These are phyloP conservation scores for Pseudochirops corinnae DNA, from an alignment of 2,797 vertebrate species.

Conservation along the genomic window DNA sequence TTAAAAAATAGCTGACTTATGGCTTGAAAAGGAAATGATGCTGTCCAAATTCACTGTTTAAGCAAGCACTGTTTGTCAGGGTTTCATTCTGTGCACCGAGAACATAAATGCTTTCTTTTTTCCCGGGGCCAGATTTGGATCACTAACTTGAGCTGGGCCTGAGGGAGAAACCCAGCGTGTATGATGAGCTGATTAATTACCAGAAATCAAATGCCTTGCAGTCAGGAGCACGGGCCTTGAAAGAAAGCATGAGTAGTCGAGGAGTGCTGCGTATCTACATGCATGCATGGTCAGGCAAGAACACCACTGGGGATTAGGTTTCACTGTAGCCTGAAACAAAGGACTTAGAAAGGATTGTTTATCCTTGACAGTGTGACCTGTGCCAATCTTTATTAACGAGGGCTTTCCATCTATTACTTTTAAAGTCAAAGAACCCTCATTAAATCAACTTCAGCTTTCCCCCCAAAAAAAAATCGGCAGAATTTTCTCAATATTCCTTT, in stretches of 20 bases:
- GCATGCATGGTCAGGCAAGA: slow-evolving; percentile 78
- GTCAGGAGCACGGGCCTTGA: slow-evolving; percentile 81
- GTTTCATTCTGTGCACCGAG: slow-evolving; percentile 78
- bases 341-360: slow-evolving; percentile 84
- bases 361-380: slow-evolving; percentile 85
- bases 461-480: slow-evolving; percentile 68
- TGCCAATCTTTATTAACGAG: slow-evolving; percentile 81
- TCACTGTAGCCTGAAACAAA: slow-evolving; percentile 84
- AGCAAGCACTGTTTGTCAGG: slow-evolving; percentile 80
- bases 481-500: slow-evolving; percentile 60
- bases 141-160: slow-evolving; percentile 83
- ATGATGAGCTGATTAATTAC: slow-evolving; percentile 89
- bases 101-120: slow-evolving; percentile 84
- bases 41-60: slow-evolving; percentile 80
- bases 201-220: slow-evolving; percentile 88
- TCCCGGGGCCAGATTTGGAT: slow-evolving; percentile 85
- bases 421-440: slow-evolving; percentile 80
- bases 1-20: slow-evolving; percentile 18
- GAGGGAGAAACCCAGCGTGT: slow-evolving; percentile 84
- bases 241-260: slow-evolving; percentile 75
- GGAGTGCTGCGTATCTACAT: slow-evolving; percentile 75
- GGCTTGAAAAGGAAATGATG: slow-evolving; percentile 67
- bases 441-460: slow-evolving; percentile 78
- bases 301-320: slow-evolving; percentile 80
- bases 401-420: slow-evolving; percentile 80